Percentiles rank a stretch among this genome's conserved stretches.
phyloP scores from a whole-genome alignment of 30 jellyfish, hydroid and myxozoan genomes.

The Turritopsis dohrnii region DNA sequence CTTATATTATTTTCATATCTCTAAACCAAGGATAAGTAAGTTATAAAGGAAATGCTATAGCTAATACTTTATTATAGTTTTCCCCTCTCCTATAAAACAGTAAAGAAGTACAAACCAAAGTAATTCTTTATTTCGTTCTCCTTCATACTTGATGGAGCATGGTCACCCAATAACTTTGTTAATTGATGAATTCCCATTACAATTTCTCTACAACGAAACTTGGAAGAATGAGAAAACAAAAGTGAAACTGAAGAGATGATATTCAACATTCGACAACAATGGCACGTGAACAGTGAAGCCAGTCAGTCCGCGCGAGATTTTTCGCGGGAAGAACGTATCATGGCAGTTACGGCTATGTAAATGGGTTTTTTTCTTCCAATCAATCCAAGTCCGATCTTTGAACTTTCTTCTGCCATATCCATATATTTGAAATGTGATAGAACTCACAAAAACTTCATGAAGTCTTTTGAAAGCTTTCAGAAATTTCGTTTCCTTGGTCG shows the following conservation, averaged over 20 bases:
- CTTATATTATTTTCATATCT: too few species aligned
- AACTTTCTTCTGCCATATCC: too few species aligned
- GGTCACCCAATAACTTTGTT: slow-evolving; percentile 67
- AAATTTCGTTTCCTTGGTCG: too few species aligned
- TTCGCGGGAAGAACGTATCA: background rate
- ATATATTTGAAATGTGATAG: too few species aligned
- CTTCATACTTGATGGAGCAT: slow-evolving; percentile 76
- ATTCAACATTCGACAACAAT: background rate
- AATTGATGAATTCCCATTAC: slow-evolving; percentile 89
- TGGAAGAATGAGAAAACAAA: background rate
- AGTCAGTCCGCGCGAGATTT: background rate
- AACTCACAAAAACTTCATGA: too few species aligned
- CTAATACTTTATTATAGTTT: background rate
- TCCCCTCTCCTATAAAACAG: background rate
- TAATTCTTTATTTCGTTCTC: slow-evolving; percentile 83
- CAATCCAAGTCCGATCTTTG: too few species aligned
- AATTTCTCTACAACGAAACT: background rate
- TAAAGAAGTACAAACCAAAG: slow-evolving; percentile 52
- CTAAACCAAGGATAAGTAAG: too few species aligned
- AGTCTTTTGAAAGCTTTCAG: too few species aligned
- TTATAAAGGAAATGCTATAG: background rate
- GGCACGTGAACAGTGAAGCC: too few species aligned
- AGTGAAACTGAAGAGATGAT: background rate
- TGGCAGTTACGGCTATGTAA: too few species aligned
- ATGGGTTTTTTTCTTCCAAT: too few species aligned